Evolutionary conservation across 2,888 invertebrate genomes (phyloP), one percentile per base, ranked within the genome.

Genomic region (Eretmocerus hayati): DNA sequence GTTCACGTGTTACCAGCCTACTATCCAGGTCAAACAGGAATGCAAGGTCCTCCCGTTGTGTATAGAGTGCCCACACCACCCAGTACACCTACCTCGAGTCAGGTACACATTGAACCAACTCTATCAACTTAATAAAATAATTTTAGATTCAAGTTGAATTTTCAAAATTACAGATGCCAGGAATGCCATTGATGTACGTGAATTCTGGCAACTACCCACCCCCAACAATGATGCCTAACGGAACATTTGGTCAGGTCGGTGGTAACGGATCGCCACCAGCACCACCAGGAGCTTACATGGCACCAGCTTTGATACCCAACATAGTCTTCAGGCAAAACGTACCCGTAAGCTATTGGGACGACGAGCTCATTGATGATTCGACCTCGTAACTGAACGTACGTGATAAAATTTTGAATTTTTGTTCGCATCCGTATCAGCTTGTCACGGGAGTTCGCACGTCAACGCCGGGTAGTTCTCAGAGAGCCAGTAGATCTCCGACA

Each of bases 1-100:
- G 61, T 70, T 53, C 69, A 69, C 45, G 62, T 69, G 60, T 59
- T 69, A 51, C 66, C 68, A 42, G 60, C 67, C 37, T 70, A 70
- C 52, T 69, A 67, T 57, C 60, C 63, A 19, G 62, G 59, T 21
- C 69, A 69, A 52, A 58, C 69, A n/a, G 56, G 62, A 31, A 65
- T 69, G 31, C 70, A 68, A 52, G 62, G 67, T 21, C 59, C 67
- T 22, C 66, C 70, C 5, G 65, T 70, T 15, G 63, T 71, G 63
- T 71, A 69, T 58, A 63, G 68, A 50, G 69, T 70, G 45, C 64
- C 70, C 19, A 70, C 70, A 21, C 69, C 70, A 26, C 69, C 70
- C 11, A 69, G 63, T 39, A 69, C 70, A 11, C 69, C 69, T 31
- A 68, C 67, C 23, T 64, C 67, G 11, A 67, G 60, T 62, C 69